Evolutionary conservation across 2,113 vertebrate genomes (phyloP).

Genomic region (Elgaria multicarinata): DNA sequence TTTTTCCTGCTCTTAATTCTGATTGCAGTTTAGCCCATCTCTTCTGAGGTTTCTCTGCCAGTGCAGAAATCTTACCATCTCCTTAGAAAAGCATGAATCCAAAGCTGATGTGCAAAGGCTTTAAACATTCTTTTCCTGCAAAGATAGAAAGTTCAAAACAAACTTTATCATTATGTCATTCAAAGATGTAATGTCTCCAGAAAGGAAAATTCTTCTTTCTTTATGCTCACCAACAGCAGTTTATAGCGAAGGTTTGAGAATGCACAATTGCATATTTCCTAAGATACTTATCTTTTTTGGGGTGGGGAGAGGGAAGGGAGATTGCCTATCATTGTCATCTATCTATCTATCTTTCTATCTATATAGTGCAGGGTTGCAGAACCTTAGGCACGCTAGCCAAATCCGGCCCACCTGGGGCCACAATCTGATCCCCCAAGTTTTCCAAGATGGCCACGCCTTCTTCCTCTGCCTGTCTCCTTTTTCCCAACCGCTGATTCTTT

Average conservation of each 20-base stretch:
- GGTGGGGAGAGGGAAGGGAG: background rate
- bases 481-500: no score
- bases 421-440: no score
- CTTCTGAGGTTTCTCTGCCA: fast-evolving
- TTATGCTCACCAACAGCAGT: constrained; percentile 14
- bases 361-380: background rate
- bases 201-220: constrained; percentile 9
- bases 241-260: background rate
- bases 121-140: constrained; percentile 21
- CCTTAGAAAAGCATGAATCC: constrained; percentile 11
- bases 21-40: constrained; percentile 4
- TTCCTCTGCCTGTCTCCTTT: no score
- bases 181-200: constrained; percentile 24
- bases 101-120: constrained; percentile 10
- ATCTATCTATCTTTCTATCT: no score
- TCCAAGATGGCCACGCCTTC: no score
- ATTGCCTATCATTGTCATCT: no score
- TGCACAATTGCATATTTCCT: background rate
- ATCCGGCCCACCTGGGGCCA: no score
- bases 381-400: no score
- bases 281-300: background rate
- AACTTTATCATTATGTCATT: constrained; percentile 17
- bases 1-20: background rate
- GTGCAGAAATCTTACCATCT: background rate
- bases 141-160: constrained; percentile 23